Evolutionary conservation across 2,113 vertebrate genomes (phyloP).

Genomic region (Plecotus auritus): DNA sequence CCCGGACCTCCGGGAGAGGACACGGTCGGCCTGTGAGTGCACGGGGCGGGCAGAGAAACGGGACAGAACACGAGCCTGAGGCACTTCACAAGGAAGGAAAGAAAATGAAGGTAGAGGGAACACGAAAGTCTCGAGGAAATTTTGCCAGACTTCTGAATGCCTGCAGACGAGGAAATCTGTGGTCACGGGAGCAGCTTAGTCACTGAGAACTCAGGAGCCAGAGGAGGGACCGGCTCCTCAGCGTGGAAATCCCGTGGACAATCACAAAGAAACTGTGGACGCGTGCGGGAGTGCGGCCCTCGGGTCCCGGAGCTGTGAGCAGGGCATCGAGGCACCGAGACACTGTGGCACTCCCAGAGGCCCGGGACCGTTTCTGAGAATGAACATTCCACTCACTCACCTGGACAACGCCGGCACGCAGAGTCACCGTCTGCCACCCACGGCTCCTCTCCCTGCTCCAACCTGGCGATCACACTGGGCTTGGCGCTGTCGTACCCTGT

Average conservation of each 20-base stretch:
- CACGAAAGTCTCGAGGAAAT: not conserved
- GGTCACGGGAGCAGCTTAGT: accelerated
- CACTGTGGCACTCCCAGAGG: not conserved
- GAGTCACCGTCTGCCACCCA: slow-evolving; percentile 45
- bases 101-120: not conserved
- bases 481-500: slow-evolving; percentile 60
- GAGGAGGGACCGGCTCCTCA: not conserved
- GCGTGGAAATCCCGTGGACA: not conserved
- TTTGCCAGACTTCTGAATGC: not conserved
- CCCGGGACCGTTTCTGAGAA: not conserved
- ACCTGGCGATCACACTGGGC: slow-evolving; percentile 63
- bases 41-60: not conserved
- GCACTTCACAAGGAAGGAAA: not conserved
- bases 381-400: not conserved
- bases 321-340: accelerated
- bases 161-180: not conserved
- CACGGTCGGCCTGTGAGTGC: not conserved
- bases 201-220: accelerated
- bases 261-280: accelerated
- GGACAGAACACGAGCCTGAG: not conserved
- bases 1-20: not conserved
- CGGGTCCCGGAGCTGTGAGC: too few species aligned
- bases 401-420: not conserved
- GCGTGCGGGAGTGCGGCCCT: not conserved
- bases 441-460: slow-evolving; percentile 73